Evolutionary conservation across 1,140 invertebrate species (phyloP), one percentile per base, ranked within the genome.

Genomic region (Eurytemora carolleeae): DNA sequence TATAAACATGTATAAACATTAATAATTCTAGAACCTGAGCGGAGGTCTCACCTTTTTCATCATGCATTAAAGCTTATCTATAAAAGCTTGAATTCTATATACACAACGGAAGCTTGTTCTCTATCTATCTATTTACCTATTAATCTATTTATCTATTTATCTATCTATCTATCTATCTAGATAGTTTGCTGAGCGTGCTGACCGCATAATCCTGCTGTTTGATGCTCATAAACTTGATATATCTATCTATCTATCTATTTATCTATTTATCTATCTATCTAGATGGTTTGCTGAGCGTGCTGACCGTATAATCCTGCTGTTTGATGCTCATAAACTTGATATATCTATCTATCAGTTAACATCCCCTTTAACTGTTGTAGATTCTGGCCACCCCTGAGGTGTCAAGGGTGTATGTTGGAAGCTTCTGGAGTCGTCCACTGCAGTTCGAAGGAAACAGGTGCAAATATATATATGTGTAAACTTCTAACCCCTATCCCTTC

Each of bases 171-270:
- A n/a, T n/a, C n/a, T n/a, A n/a, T n/a, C n/a, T n/a, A n/a, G n/a
- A n/a, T n/a, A n/a, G n/a, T n/a, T n/a, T n/a, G n/a, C n/a, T n/a
- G n/a, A n/a, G 71, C 77, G 94, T 62, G 93, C 97, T 0, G 95
- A 98, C 70, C 79, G 93, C 68, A 98, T 98, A 66, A 90, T 98
- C 68, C 75, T 99, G 18, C 76, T 98, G 12, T 98, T 99, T 72
- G 94, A 99, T 76, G 94, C 94, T 23, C 94, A 98, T 74, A 98
- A 98, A 73, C 76, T 98, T n/a, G 95, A 98, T 71, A 99, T 99
- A n/a, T n/a, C n/a, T n/a, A n/a, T n/a, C n/a, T n/a, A n/a, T n/a
- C 31, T n/a, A 44, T 7, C 31, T 12, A 44, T 44, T n/a, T 44
- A 44, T 44, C 31, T 44, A 44, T 44, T 44, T 44, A 44, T 44